Evolutionary conservation across 2,113 vertebrate genomes (phyloP), one percentile per base, ranked within the genome.

Genomic region (Nanorana parkeri): DNA sequence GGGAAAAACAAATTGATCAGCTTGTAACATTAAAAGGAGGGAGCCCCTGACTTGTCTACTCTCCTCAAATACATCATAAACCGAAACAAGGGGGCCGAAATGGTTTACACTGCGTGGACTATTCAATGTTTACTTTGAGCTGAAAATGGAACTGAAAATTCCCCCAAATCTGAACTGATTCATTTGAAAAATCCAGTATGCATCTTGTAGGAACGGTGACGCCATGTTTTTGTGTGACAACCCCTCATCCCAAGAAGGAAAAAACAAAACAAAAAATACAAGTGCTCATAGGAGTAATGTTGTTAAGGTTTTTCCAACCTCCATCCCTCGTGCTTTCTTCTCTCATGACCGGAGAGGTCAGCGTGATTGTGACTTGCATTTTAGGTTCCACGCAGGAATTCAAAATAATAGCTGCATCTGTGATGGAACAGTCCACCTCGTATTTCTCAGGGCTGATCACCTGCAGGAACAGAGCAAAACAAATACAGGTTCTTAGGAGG

Each of bases 331-430:
- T 88, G 89, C 90, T 94, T 82, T 99, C 97, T 84, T 99, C 98
- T 84, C 98, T 91, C 93, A 99, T 97, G 90, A 97, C 87, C 24
- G 98, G 98, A 72, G 98, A 99, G 23, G 98, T 99, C 91, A 99
- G 87, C 1, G 97, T 99, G 91, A 99, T 97, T 36, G 96, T 98
- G 88, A 99, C 98, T 94, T 96, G 95, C 97, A 99, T 99, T 95
- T 97, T 98, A 80, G 97, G 96, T 85, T 99, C 98, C 78, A 94
- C 89, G 79, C 92, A 90, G 0, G 98, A 98, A 66, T 93, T 96
- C 89, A 99, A 92, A 90, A 99, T 91, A 88, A 99, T 97, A 78
- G 97, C 94, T 3, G 96, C 95, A 89, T 99, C 97, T 86, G 96
- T 88, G 21, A 94, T 29, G n/a, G 94, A 97, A 83, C 95, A 95